Evolutionary conservation across 2,113 vertebrate genomes (phyloP).

Genomic region (Orientallactaga bullata): DNA sequence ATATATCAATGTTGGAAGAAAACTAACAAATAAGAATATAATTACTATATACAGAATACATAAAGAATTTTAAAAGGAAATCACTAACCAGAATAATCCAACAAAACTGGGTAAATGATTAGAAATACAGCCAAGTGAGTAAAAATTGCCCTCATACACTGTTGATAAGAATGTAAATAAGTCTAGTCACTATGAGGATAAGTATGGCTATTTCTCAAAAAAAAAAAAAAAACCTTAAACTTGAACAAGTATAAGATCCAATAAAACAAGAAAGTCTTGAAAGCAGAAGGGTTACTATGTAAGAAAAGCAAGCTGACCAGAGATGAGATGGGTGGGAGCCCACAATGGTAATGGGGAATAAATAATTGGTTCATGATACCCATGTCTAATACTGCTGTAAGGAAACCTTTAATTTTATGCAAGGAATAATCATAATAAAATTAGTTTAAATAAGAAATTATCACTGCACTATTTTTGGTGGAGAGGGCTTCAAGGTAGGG

Average conservation of each 20-base stretch:
- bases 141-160: background rate
- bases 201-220: background rate
- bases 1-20: background rate
- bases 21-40: slow-evolving; percentile 11
- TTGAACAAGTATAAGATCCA: background rate
- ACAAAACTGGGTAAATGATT: background rate
- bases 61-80: background rate
- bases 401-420: background rate
- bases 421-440: background rate
- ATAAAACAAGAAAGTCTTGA: background rate
- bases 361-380: background rate
- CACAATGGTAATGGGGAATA: too few species aligned
- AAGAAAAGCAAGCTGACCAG: background rate
- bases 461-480: background rate
- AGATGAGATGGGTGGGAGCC: too few species aligned
- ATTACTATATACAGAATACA: background rate
- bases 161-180: background rate
- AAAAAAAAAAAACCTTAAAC: background rate
- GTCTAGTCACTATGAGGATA: background rate
- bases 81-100: background rate
- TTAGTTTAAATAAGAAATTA: background rate
- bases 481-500: too few species aligned
- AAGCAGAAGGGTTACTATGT: background rate
- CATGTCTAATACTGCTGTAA: background rate
- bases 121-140: background rate